These are phyloP conservation scores for Torymus aiolomorphi DNA, from an alignment of 2,888 invertebrate species.

Conservation along the genomic window DNA sequence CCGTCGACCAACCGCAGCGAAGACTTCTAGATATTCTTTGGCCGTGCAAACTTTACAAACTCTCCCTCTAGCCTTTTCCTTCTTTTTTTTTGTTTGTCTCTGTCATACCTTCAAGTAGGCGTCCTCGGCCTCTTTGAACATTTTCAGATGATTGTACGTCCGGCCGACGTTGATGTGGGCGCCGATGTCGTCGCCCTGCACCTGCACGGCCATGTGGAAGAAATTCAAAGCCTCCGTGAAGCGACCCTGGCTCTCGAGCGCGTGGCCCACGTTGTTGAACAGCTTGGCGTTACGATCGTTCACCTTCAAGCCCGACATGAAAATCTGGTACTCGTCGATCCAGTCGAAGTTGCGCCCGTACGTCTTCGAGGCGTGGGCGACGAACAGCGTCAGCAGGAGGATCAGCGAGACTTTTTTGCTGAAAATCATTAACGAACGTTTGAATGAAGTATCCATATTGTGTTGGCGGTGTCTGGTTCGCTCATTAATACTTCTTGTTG, in stretches of 20 bases:
- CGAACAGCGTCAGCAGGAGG: constrained; percentile 82
- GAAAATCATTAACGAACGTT: constrained; percentile 18
- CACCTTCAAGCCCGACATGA: constrained; percentile 91
- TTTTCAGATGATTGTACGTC: constrained; percentile 93
- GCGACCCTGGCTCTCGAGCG: constrained; percentile 86
- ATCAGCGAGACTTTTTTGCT: constrained; percentile 82
- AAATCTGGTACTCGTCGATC: constrained; percentile 94
- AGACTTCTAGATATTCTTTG: too few relatives aligned
- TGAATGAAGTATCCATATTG: too few relatives aligned
- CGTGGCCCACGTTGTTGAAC: constrained; percentile 98
- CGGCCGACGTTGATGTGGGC: constrained; percentile 98
- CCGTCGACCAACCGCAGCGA: too few relatives aligned
- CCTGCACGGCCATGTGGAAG: constrained; percentile 93
- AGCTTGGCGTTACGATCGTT: constrained; percentile 95
- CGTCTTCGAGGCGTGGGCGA: constrained; percentile 90
- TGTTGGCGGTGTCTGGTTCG: too few relatives aligned
- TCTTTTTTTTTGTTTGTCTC: too few relatives aligned
- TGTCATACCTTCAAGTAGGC: constrained; percentile 86
- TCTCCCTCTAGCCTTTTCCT: too few relatives aligned
- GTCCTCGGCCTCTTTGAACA: constrained; percentile 92
- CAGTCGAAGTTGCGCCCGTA: constrained; percentile 93
- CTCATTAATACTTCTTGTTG: too few relatives aligned
- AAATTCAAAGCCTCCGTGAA: constrained; percentile 89
- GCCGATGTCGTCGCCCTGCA: constrained; percentile 96
- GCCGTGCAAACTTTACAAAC: too few relatives aligned